phyloP scores from a whole-genome alignment of 2,888 invertebrate genomes.

The Parascotia fuliginaria region DNA sequence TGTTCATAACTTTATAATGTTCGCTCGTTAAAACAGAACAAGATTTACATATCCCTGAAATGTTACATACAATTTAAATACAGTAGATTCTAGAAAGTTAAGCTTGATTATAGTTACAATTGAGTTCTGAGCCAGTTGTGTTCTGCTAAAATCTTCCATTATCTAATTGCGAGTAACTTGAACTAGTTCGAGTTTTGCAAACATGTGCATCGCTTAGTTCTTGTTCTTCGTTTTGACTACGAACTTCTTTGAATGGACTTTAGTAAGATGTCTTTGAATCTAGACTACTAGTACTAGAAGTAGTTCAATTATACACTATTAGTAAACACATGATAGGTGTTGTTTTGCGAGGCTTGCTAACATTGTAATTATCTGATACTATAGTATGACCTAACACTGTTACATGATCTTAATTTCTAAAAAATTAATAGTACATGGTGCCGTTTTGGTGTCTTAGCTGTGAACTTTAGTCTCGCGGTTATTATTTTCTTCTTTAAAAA shows the following conservation, averaged over 20 bases:
- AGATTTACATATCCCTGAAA: slow-evolving; percentile 4
- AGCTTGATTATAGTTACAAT: slow-evolving; percentile 40
- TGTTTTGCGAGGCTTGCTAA: too few relatives aligned
- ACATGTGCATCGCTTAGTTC: slow-evolving; percentile 22
- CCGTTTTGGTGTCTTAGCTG: too few relatives aligned
- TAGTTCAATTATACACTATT: too few relatives aligned
- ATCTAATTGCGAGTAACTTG: slow-evolving; percentile 62
- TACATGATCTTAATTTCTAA: too few relatives aligned
- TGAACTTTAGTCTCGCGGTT: too few relatives aligned
- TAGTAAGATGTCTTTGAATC: not conserved
- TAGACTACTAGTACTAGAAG: too few relatives aligned
- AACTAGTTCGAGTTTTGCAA: slow-evolving; percentile 44
- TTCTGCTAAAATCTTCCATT: slow-evolving; percentile 50
- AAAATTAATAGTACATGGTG: too few relatives aligned
- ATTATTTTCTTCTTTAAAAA: too few relatives aligned
- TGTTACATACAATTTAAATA: slow-evolving; percentile 6
- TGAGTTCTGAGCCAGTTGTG: slow-evolving; percentile 39
- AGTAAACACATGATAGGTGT: too few relatives aligned
- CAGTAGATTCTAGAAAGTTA: slow-evolving; percentile 1
- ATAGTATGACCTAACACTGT: too few relatives aligned
- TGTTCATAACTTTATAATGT: slow-evolving; percentile 3
- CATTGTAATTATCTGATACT: too few relatives aligned
- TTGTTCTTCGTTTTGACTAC: slow-evolving; percentile 24
- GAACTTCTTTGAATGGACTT: slow-evolving; percentile 10
- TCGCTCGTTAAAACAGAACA: slow-evolving; percentile 2